phyloP scores from a whole-genome alignment of 2,113 vertebrate species.

The Orycteropus afer region DNA sequence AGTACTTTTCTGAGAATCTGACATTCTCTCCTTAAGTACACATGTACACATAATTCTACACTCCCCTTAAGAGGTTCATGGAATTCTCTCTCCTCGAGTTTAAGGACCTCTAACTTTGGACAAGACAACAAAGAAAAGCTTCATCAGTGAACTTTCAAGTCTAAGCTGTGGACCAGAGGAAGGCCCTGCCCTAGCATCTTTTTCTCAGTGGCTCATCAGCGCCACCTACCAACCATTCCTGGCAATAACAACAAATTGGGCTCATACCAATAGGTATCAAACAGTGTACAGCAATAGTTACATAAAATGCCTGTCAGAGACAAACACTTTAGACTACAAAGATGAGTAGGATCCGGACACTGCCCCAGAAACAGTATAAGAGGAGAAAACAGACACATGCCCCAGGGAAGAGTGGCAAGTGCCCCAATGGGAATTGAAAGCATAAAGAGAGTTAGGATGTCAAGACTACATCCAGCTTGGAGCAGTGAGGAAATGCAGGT shows the following conservation, averaged over 20 bases:
- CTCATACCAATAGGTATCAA: too few relatives aligned
- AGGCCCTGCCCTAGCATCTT: fast-evolving
- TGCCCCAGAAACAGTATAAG: too few relatives aligned
- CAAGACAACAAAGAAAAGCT: neutral
- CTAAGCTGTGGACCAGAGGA: too few relatives aligned
- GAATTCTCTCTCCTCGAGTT: fast-evolving
- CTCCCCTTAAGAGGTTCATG: neutral
- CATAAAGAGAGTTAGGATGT: neutral
- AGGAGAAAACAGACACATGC: neutral
- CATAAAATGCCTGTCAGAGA: neutral
- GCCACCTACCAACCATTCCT: slow-evolving; percentile 9
- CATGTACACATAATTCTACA: neutral
- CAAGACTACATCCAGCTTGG: neutral
- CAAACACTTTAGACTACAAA: neutral
- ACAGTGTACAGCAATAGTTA: neutral
- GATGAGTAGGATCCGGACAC: neutral
- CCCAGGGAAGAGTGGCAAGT: neutral
- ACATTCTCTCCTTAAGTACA: neutral
- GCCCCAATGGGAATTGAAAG: neutral
- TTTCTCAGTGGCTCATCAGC: neutral
- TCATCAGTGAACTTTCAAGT: neutral
- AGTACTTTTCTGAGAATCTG: neutral
- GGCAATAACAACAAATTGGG: neutral
- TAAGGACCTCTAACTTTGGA: neutral
- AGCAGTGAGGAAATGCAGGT: neutral